Conservation (phyloP, 2,888 invertebrate genomes). For the Myopa tessellatipennis region DNA sequence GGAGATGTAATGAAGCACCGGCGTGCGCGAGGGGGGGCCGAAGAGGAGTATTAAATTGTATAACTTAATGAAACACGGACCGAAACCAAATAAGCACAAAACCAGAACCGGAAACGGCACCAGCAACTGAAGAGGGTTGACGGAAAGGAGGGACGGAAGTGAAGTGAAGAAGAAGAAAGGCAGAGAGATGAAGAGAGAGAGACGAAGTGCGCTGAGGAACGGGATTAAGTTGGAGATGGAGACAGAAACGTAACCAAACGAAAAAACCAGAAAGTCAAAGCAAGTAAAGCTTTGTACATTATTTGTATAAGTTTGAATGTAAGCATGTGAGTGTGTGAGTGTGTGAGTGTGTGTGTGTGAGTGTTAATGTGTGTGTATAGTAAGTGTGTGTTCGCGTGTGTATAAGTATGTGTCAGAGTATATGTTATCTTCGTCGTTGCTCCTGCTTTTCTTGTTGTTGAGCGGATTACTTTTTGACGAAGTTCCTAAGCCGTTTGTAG, state of each 20-base stretch:
- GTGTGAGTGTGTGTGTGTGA: conserved; percentile 31
- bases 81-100: conserved; percentile 42
- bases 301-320: conserved; percentile 14
- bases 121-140: background rate
- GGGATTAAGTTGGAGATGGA: background rate
- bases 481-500: conserved; percentile 52
- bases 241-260: conserved; percentile 29
- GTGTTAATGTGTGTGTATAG: background rate
- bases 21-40: conserved; percentile 43
- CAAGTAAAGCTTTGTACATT: conserved; percentile 14
- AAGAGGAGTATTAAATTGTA: conserved; percentile 54
- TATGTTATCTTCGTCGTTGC: too few relatives aligned
- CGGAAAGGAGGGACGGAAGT: background rate
- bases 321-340: conserved; percentile 32
- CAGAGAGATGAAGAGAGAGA: background rate
- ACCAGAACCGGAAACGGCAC: conserved; percentile 19
- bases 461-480: conserved; percentile 65
- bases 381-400: conserved; percentile 27
- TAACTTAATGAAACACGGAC: conserved; percentile 64
- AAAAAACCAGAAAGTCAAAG: conserved; percentile 48
- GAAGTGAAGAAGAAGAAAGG: background rate
- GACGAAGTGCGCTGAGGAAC: too few relatives aligned
- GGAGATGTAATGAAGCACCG: conserved; percentile 45
- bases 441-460: conserved; percentile 52
- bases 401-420: conserved; percentile 50